Evolutionary conservation across 2,888 invertebrate genomes (phyloP).

Genomic region (Pyralis farinalis): DNA sequence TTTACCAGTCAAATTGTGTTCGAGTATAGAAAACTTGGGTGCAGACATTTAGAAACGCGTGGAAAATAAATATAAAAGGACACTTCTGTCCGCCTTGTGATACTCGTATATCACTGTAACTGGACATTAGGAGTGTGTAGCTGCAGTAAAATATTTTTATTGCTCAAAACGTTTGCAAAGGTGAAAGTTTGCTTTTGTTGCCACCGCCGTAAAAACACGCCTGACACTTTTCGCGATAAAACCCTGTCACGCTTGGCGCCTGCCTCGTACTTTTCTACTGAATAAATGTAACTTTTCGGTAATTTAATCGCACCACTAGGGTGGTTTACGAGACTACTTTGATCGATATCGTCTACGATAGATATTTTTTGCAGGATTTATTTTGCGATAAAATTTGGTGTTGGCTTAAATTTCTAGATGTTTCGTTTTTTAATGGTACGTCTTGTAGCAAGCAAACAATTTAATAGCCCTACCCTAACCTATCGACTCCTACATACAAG

Average conservation of each 20-base stretch:
- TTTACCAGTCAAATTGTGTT: no score
- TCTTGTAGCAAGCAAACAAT: no score
- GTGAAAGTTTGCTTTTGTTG: conserved; percentile 69
- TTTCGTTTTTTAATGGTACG: no score
- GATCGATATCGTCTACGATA: conserved; percentile 17
- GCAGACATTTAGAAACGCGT: background rate
- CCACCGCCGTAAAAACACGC: conserved; percentile 58
- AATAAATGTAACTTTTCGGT: conserved; percentile 55
- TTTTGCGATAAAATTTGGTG: background rate
- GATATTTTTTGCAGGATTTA: conserved; percentile 1
- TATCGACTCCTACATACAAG: no score
- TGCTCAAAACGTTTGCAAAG: conserved; percentile 50
- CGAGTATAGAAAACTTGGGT: no score
- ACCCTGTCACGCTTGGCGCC: conserved; percentile 56
- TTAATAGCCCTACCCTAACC: no score
- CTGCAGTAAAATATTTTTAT: conserved; percentile 60
- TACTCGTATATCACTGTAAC: background rate
- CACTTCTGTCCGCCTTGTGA: background rate
- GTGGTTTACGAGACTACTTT: conserved; percentile 23
- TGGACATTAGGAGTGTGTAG: conserved; percentile 17
- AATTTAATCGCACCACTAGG: conserved; percentile 49
- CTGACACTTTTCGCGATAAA: conserved; percentile 71
- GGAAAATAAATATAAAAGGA: background rate
- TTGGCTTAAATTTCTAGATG: no score
- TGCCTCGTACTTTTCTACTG: conserved; percentile 36